A percentile compares a stretch with the other conserved stretches of the same genome.
Conservation (phyloP, 92 coral and sea anemone genomes). For the Epizoanthus stellaris region DNA sequence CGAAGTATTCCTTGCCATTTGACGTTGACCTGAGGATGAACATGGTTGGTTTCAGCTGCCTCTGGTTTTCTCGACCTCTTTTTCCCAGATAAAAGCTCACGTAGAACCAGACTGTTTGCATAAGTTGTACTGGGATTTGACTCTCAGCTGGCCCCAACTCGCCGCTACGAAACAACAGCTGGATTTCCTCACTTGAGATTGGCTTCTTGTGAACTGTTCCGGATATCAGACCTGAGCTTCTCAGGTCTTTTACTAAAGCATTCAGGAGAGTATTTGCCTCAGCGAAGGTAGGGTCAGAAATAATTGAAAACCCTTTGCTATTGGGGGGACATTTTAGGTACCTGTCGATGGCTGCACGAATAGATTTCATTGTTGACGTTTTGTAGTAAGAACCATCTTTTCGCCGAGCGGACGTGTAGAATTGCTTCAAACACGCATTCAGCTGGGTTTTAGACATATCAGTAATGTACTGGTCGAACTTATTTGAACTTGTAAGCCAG, state of each 20-base stretch:
- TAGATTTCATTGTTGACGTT: conserved; percentile 6
- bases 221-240: background rate
- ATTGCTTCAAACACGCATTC: conserved; percentile 16
- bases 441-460: conserved; percentile 19
- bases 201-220: no score
- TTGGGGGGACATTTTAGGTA: conserved; percentile 1
- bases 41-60: conserved; percentile 24
- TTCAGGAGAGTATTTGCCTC: conserved; percentile 3
- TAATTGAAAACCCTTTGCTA: background rate
- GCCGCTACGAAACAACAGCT: no score
- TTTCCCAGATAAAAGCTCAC: no score
- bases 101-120: no score
- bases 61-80: background rate
- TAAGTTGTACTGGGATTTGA: no score
- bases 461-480: conserved; percentile 13
- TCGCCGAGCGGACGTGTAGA: conserved; percentile 13
- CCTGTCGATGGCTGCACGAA: conserved; percentile 7
- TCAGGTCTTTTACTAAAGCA: background rate
- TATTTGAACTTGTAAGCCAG: conserved; percentile 18
- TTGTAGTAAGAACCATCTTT: conserved; percentile 23
- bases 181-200: no score
- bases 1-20: background rate
- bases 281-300: conserved; percentile 3
- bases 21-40: background rate
- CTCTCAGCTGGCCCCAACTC: no score